phyloP scores from a whole-genome alignment of 2,888 invertebrate genomes.

The Perizoma affinitatum region DNA sequence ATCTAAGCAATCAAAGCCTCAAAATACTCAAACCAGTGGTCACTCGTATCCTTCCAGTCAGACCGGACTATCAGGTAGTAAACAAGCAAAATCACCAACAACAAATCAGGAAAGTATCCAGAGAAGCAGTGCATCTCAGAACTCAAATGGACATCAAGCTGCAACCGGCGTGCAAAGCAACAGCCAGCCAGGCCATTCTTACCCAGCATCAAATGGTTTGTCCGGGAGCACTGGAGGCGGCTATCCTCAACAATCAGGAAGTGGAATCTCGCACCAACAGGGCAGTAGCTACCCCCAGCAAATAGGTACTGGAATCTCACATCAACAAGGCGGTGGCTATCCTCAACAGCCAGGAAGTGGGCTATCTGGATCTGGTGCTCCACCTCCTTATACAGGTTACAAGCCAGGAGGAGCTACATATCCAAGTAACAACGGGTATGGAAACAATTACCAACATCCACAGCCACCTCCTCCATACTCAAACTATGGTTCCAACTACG shows the following conservation, averaged over 20 bases:
- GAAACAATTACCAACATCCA: slow-evolving; percentile 60
- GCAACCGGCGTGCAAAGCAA: slow-evolving; percentile 37
- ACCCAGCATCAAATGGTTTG: slow-evolving; percentile 66
- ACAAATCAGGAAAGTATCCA: slow-evolving; percentile 67
- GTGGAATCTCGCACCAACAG: slow-evolving; percentile 45
- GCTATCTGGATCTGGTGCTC: slow-evolving; percentile 48
- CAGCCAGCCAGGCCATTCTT: slow-evolving; percentile 58
- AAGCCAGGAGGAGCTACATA: slow-evolving; percentile 29
- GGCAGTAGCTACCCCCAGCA: slow-evolving; percentile 42
- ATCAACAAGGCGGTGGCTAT: slow-evolving; percentile 43
- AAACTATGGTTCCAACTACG: slow-evolving; percentile 47
- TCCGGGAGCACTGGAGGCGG: slow-evolving; percentile 60
- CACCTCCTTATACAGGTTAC: slow-evolving; percentile 57
- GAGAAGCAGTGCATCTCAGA: slow-evolving; percentile 59
- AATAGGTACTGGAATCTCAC: slow-evolving; percentile 44
- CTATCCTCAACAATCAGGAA: slow-evolving; percentile 43
- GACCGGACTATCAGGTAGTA: slow-evolving; percentile 66
- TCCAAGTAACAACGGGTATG: slow-evolving; percentile 41
- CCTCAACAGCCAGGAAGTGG: slow-evolving; percentile 43
- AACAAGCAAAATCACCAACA: slow-evolving; percentile 55
- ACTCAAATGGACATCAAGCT: slow-evolving; percentile 49
- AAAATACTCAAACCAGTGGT: slow-evolving; percentile 38
- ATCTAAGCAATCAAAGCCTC: slow-evolving; percentile 57
- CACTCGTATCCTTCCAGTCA: slow-evolving; percentile 73
- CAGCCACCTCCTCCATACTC: slow-evolving; percentile 68